These are phyloP conservation scores for Drosophila mayaguana DNA, from an alignment of 2,888 invertebrate species.

Conservation along the genomic window DNA sequence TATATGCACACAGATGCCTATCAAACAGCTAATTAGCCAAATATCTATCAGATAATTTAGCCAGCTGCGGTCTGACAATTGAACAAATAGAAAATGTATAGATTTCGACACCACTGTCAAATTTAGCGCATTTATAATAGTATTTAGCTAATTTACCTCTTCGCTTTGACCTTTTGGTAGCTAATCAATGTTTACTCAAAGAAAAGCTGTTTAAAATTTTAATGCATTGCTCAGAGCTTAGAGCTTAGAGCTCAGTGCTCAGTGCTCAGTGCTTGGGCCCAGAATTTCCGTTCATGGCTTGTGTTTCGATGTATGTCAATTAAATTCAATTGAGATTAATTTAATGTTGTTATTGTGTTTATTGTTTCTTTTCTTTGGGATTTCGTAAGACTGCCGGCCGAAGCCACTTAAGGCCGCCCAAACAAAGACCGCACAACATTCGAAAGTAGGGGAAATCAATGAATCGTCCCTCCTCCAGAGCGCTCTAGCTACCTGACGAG, in stretches of 20 bases:
- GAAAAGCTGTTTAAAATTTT: constrained; percentile 24
- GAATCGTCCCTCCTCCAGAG: neutral
- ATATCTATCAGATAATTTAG: neutral
- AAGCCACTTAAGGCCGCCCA: constrained; percentile 41
- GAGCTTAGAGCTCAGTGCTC: neutral
- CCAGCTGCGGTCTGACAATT: neutral
- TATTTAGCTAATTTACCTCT: constrained; percentile 6
- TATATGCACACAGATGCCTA: neutral
- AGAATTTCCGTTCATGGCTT: constrained; percentile 18
- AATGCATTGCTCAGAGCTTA: constrained; percentile 23
- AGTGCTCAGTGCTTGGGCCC: neutral
- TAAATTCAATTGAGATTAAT: constrained; percentile 75
- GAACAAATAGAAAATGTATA: neutral
- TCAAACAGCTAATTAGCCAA: constrained; percentile 1
- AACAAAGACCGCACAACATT: constrained; percentile 12
- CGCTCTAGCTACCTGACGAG: constrained; percentile 30
- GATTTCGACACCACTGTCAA: neutral
- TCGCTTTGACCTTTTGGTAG: constrained; percentile 20
- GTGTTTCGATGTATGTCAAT: constrained; percentile 54
- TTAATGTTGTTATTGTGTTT: constrained; percentile 61
- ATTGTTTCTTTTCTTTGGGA: constrained; percentile 34
- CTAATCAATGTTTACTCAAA: constrained; percentile 25
- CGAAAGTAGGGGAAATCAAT: constrained; percentile 20
- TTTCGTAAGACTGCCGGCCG: constrained; percentile 18
- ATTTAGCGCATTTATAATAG: neutral